phyloP scores from a whole-genome alignment of 2,888 invertebrate genomes.

The Patella pellucida region DNA sequence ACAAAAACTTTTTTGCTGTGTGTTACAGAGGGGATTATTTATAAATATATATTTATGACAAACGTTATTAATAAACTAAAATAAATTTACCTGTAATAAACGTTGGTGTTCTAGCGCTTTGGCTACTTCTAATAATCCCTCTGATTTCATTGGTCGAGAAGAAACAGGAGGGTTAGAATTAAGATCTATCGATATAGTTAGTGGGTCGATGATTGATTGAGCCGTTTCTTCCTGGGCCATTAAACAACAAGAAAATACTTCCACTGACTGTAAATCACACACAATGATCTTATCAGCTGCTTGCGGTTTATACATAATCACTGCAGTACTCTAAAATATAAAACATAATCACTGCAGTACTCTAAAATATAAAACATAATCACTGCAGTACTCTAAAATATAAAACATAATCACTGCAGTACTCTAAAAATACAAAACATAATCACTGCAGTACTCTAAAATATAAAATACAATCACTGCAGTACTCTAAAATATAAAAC shows the following conservation, averaged over 20 bases:
- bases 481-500: too few species aligned
- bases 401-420: too few species aligned
- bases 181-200: conserved; percentile 77
- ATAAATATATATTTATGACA: too few species aligned
- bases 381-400: too few species aligned
- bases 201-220: conserved; percentile 93
- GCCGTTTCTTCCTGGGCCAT: conserved; percentile 94
- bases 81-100: conserved; percentile 59
- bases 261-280: conserved; percentile 88
- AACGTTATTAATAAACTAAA: background rate
- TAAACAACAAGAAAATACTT: conserved; percentile 92
- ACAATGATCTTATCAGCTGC: conserved; percentile 83
- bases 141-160: conserved; percentile 43
- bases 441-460: background rate
- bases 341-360: background rate
- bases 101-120: conserved; percentile 56
- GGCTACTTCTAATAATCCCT: conserved; percentile 60
- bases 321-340: conserved; percentile 83
- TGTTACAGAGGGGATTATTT: too few species aligned
- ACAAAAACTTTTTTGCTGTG: too few species aligned
- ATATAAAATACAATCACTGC: too few species aligned
- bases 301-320: conserved; percentile 83
- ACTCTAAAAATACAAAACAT: too few species aligned
- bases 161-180: conserved; percentile 61
- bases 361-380: background rate